Conservation (phyloP, 1,140 invertebrate species). For the Lucilia sericata region DNA sequence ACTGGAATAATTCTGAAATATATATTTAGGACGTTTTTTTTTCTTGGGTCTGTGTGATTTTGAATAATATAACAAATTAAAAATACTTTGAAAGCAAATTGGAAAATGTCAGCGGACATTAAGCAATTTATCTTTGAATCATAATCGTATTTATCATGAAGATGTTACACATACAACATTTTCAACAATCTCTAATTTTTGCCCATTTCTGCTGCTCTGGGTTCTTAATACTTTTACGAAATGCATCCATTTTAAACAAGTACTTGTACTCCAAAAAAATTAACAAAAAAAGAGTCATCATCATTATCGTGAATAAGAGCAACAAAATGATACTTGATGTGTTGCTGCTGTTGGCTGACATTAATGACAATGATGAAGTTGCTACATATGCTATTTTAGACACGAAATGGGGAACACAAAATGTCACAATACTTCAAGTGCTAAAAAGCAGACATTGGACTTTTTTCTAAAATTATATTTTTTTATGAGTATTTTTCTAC, state of each 20-base stretch:
- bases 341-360: not conserved
- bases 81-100: too few relatives aligned
- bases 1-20: too few relatives aligned
- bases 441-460: constrained; percentile 14
- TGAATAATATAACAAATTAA: not conserved
- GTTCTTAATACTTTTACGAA: not conserved
- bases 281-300: too few relatives aligned
- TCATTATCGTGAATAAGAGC: too few relatives aligned
- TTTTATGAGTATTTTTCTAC: not conserved
- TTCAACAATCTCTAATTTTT: not conserved
- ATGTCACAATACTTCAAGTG: not conserved
- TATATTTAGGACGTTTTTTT: too few relatives aligned
- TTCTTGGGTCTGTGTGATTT: not conserved
- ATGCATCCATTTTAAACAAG: not conserved
- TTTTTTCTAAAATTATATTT: not conserved
- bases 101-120: not conserved
- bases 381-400: constrained; percentile 12
- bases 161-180: not conserved
- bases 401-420: constrained; percentile 14
- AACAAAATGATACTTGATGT: constrained; percentile 5
- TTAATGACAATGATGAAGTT: not conserved
- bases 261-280: not conserved
- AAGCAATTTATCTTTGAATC: not conserved
- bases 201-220: too few relatives aligned
- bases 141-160: not conserved